Percentiles rank a stretch among this genome's conserved stretches.
These are phyloP conservation scores for Ochropleura plecta DNA, from an alignment of 2,888 invertebrate species.

Conservation along the genomic window DNA sequence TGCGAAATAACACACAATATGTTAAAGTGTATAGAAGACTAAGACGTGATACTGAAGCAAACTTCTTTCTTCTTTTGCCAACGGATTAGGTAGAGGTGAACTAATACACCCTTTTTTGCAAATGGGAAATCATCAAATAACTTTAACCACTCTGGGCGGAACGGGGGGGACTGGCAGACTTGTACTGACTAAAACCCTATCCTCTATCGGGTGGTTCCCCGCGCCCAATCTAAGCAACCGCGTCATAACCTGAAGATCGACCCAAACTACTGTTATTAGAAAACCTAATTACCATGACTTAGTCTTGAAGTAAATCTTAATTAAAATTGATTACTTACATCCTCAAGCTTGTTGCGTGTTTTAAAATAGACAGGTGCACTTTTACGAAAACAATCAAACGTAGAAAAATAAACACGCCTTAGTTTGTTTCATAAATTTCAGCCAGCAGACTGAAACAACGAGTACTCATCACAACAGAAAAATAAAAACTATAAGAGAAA, in stretches of 20 bases:
- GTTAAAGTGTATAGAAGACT: neutral
- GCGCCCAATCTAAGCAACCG: too few species aligned
- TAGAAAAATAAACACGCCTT: slow-evolving; percentile 7
- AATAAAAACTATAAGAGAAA: neutral
- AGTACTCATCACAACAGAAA: neutral
- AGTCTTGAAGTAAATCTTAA: neutral
- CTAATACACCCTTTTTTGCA: too few species aligned
- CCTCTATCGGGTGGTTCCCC: too few species aligned
- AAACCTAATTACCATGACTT: neutral
- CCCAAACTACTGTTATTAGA: too few species aligned
- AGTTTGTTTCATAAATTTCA: slow-evolving; percentile 22
- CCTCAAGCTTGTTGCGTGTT: neutral
- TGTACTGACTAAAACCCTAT: too few species aligned
- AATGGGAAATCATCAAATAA: too few species aligned
- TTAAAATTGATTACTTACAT: neutral
- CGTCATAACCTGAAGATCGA: too few species aligned
- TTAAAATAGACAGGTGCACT: slow-evolving; percentile 15
- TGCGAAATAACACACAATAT: slow-evolving; percentile 14
- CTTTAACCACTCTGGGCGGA: too few species aligned
- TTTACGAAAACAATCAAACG: slow-evolving; percentile 23
- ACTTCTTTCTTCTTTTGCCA: too few species aligned
- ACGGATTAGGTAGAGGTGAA: too few species aligned
- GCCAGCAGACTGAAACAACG: neutral
- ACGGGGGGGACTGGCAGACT: too few species aligned
- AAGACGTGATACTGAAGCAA: neutral